Percentiles rank a stretch among this genome's conserved stretches.
phyloP scores from a whole-genome alignment of 2,797 vertebrate species.

The Pogonophryne albipinna region DNA sequence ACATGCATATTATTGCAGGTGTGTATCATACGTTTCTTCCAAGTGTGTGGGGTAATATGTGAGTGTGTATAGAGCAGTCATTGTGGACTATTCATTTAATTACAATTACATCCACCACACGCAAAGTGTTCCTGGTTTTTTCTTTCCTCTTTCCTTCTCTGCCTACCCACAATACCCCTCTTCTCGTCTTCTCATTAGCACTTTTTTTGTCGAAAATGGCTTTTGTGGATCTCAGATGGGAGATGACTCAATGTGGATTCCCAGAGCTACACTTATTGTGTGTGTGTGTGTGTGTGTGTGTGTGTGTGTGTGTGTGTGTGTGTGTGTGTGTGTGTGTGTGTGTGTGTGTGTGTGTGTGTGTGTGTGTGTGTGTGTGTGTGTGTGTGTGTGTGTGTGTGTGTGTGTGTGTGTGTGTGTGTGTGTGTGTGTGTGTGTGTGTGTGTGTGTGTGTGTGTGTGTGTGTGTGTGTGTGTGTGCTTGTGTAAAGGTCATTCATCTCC shows the following conservation, averaged over 20 bases:
- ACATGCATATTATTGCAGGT: neutral
- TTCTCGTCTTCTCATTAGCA: constrained; percentile 36
- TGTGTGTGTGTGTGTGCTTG: constrained; percentile 8
- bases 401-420: no score
- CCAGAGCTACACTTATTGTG: constrained; percentile 36
- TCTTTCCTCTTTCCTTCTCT: constrained; percentile 12
- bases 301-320: no score
- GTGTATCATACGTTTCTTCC: neutral
- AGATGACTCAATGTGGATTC: constrained; percentile 58
- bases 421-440: no score
- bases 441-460: constrained; percentile 1
- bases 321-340: no score
- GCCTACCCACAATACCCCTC: neutral
- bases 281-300: no score
- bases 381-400: neutral
- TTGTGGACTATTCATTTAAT: constrained; percentile 23
- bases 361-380: constrained; percentile 1
- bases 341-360: neutral
- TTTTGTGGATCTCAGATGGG: constrained; percentile 52
- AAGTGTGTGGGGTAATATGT: no score
- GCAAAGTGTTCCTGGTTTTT: constrained; percentile 6
- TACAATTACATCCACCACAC: neutral
- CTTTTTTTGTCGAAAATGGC: constrained; percentile 51
- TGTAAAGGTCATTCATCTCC: constrained; percentile 65
- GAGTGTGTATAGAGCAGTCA: constrained; percentile 6